Base-by-base conservation (phyloP, 2,797 vertebrate species). In the Enteromius mattozi region DNA sequence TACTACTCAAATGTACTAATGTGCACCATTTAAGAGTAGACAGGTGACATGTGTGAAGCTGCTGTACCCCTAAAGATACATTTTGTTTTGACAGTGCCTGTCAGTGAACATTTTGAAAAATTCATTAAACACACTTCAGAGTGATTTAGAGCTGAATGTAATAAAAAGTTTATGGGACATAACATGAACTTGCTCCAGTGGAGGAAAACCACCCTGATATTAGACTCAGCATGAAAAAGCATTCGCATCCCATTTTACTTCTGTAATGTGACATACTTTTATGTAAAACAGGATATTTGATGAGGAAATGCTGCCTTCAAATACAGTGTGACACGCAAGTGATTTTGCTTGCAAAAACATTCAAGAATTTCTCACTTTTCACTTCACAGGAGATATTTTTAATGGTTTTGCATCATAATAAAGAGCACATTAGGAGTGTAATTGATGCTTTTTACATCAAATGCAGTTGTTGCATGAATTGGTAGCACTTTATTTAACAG, bases 381-480 rank as follows among this genome's bases (percentile, higher is more conserved):
- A 49, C 4, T 77, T 77, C 74, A 40, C 6, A 42, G 54, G 54
- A 42, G 51, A 40, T 2, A 8, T 24, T 77, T 59, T 37, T 12
- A 59, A 40, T 77, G n/a, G 35, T 42, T 61, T 35, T 27, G 75
- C 54, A 77, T 77, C 21, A 77, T 24, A 42, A 77, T 42, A n/a
- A 42, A 77, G 33, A 27, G 49, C 30, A 76, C 10, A 7, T 56
- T 56, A 56, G 33, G 30, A 24, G 49, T 37, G 49, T 56, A 76
- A 76, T 37, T 37, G 19, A 37, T 37, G 61, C 61, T 65, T 65
- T 65, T 16, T 65, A 65, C 61, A 33, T 33, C 0, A 16, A 65
- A 63, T 16, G 27, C 14, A 63, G 27, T 27, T 14, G 59, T 30
- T 13, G 13, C 5, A 30, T 6, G 6, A 63, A 65, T 6, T 6